A percentile compares a stretch with the other conserved stretches of the same genome.
These are phyloP conservation scores for Lutjanus argentimaculatus DNA, from an alignment of 2,797 vertebrate genomes.

Conservation along the genomic window DNA sequence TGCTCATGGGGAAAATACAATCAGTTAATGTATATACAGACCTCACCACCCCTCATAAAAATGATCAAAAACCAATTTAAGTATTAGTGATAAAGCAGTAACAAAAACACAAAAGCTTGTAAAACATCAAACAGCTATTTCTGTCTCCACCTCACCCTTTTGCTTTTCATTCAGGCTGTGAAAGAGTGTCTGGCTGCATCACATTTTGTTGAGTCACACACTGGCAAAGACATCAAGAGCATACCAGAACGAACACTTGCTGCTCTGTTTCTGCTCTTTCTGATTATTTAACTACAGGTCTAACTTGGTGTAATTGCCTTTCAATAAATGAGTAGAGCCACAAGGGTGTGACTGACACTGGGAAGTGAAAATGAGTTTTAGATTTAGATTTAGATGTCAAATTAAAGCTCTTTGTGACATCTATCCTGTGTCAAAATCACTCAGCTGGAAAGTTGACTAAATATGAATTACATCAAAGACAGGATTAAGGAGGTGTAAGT, in stretches of 20 bases:
- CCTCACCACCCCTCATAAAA: not conserved
- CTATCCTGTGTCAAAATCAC: slow-evolving; percentile 30
- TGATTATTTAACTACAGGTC: slow-evolving; percentile 37
- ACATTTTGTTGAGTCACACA: slow-evolving; percentile 58
- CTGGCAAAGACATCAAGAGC: slow-evolving; percentile 67
- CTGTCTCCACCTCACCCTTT: slow-evolving; percentile 10
- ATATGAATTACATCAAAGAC: slow-evolving; percentile 56
- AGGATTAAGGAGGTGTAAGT: slow-evolving; percentile 58
- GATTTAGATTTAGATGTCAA: slow-evolving; percentile 32
- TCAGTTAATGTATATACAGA: not conserved
- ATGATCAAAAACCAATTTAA: not conserved
- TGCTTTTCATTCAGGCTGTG: slow-evolving; percentile 34
- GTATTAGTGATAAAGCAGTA: not conserved
- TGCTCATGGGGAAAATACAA: not conserved
- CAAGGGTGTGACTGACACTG: slow-evolving; percentile 34
- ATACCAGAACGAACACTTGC: slow-evolving; percentile 65
- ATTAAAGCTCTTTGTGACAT: slow-evolving; percentile 34
- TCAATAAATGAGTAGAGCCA: slow-evolving; percentile 42
- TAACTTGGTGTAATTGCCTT: slow-evolving; percentile 45
- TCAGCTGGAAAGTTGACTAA: slow-evolving; percentile 40
- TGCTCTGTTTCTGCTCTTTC: slow-evolving; percentile 44
- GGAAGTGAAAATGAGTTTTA: slow-evolving; percentile 48
- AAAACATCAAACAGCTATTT: slow-evolving; percentile 14
- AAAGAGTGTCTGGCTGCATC: slow-evolving; percentile 49
- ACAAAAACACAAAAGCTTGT: not conserved